Conservation (phyloP, 2,113 vertebrate genomes). For the Phalacrocorax pelagicus region DNA sequence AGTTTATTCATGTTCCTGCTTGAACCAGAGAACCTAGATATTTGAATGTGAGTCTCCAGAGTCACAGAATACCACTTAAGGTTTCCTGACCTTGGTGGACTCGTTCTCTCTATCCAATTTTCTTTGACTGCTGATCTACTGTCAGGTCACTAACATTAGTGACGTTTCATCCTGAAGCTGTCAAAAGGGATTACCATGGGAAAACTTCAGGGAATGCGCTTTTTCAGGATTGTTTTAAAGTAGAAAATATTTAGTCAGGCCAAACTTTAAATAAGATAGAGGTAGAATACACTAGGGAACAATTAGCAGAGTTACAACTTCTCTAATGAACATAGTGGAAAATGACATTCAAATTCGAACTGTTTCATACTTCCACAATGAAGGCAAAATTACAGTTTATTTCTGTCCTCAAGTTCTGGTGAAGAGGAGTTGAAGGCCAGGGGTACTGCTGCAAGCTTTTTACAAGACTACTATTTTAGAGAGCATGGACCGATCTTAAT, state of each 20-base stretch:
- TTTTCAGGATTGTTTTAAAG: background rate
- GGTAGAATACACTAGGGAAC: background rate
- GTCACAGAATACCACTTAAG: background rate
- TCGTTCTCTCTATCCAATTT: background rate
- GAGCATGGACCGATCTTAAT: background rate
- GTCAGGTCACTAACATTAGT: background rate
- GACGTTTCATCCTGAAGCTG: background rate
- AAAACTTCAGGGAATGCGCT: background rate
- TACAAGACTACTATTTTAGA: background rate
- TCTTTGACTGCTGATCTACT: background rate
- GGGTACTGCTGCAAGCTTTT: background rate
- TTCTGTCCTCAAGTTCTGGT: background rate
- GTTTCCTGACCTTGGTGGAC: background rate
- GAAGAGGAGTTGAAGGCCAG: background rate
- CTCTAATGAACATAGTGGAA: background rate
- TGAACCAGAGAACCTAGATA: background rate
- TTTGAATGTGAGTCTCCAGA: background rate
- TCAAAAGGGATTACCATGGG: background rate
- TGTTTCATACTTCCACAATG: background rate
- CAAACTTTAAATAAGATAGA: background rate
- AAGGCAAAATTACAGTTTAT: conserved; percentile 4
- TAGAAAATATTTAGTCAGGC: background rate
- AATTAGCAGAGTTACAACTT: background rate
- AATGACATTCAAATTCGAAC: background rate
- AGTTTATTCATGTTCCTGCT: background rate